Conservation (phyloP, 1,140 invertebrate genomes). For the Parapsyche elsis region DNA sequence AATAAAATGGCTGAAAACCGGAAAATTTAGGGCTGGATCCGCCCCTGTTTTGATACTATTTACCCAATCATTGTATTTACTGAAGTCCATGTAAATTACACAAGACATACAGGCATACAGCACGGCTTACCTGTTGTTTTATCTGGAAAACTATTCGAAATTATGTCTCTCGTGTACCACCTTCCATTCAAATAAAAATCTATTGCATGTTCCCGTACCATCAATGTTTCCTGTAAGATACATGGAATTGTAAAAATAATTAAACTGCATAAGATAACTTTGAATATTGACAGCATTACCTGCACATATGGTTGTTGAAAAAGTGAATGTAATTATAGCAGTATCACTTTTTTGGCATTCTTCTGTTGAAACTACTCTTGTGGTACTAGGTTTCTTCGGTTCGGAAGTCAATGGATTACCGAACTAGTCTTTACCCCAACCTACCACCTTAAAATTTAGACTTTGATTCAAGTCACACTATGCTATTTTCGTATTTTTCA, state of each 20-base stretch:
- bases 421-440: slow-evolving; percentile 71
- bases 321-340: slow-evolving; percentile 68
- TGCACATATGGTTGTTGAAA: slow-evolving; percentile 70
- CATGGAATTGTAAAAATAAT: too few species aligned
- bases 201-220: slow-evolving; percentile 70
- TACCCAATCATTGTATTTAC: slow-evolving; percentile 61
- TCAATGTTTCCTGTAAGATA: slow-evolving; percentile 60
- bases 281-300: slow-evolving; percentile 58
- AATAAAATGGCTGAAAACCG: too few species aligned
- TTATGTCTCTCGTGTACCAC: slow-evolving; percentile 67
- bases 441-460: slow-evolving; percentile 66
- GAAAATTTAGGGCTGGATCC: too few species aligned
- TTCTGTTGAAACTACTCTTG: slow-evolving; percentile 68
- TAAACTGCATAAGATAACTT: not conserved
- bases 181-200: slow-evolving; percentile 62
- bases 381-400: slow-evolving; percentile 67
- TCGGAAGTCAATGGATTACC: slow-evolving; percentile 63
- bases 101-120: slow-evolving; percentile 62
- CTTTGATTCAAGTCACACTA: not conserved
- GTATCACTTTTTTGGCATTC: slow-evolving; percentile 70
- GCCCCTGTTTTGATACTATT: not conserved
- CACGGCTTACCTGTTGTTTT: slow-evolving; percentile 60
- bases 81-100: slow-evolving; percentile 64
- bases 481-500: not conserved
- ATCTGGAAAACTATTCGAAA: slow-evolving; percentile 61